Conservation (phyloP, 2,113 vertebrate genomes). For the Actenoides hombroni region DNA sequence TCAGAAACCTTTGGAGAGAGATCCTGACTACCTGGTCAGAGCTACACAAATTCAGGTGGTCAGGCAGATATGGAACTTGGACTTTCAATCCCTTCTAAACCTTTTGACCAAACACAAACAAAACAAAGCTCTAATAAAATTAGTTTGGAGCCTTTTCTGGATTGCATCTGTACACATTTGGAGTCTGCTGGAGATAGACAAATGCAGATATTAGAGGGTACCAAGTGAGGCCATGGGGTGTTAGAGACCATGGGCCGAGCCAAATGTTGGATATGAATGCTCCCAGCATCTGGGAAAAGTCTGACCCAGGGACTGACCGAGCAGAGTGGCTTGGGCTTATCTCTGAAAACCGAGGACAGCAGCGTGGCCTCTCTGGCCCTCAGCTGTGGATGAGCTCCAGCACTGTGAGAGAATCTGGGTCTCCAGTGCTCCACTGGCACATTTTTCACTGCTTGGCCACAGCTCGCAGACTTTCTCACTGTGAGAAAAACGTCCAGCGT, state of each 20-base stretch:
- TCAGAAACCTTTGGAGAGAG: not conserved
- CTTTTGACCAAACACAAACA: not conserved
- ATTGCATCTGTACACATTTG: not conserved
- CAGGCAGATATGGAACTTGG: not conserved
- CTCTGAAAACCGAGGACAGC: not conserved
- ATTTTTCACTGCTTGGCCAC: not conserved
- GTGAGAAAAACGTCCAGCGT: rapidly evolving
- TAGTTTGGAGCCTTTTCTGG: not conserved
- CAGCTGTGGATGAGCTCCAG: not conserved
- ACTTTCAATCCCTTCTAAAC: not conserved
- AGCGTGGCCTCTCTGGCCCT: not conserved
- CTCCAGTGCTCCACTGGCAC: not conserved
- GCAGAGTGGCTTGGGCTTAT: not conserved
- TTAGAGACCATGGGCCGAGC: not conserved
- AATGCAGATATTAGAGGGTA: not conserved
- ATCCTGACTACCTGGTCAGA: not conserved
- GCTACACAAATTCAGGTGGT: not conserved
- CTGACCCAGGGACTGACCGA: not conserved
- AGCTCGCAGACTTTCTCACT: not conserved
- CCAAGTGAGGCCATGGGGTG: not conserved
- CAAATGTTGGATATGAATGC: not conserved
- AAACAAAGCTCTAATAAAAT: constrained; percentile 6
- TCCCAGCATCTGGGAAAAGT: not conserved
- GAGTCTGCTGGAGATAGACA: not conserved
- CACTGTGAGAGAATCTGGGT: not conserved